A percentile compares a stretch with the other conserved stretches of the same genome.
Conservation (phyloP, 2,797 vertebrate species). For the Malurus leucopterus region DNA sequence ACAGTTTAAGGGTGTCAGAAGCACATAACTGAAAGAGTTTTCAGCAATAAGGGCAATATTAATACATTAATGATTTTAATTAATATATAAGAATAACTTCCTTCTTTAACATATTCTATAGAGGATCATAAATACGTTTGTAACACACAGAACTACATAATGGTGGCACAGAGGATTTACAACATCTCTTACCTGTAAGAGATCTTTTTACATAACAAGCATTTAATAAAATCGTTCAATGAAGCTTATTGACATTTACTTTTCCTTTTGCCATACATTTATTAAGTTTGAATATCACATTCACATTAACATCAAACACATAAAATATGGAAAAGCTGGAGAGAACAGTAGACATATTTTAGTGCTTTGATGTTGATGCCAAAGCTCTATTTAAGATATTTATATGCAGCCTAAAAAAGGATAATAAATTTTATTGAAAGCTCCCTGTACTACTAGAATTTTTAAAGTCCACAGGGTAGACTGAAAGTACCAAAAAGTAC, state of each 20-base stretch:
- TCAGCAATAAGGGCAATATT: background rate
- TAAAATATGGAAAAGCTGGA: slow-evolving; percentile 72
- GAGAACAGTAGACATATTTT: slow-evolving; percentile 72
- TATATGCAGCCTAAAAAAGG: slow-evolving; percentile 70
- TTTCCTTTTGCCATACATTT: slow-evolving; percentile 63
- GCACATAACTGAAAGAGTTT: background rate
- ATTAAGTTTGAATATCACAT: slow-evolving; percentile 66
- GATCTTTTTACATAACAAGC: slow-evolving; percentile 49
- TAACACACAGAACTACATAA: slow-evolving; percentile 23
- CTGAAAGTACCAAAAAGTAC: slow-evolving; percentile 60
- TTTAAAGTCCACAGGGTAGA: slow-evolving; percentile 57
- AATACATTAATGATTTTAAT: background rate
- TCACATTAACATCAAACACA: slow-evolving; percentile 70
- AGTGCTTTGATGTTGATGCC: slow-evolving; percentile 66
- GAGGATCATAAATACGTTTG: slow-evolving; percentile 14
- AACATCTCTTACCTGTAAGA: slow-evolving; percentile 50
- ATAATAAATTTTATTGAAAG: slow-evolving; percentile 73
- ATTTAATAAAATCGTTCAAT: slow-evolving; percentile 68
- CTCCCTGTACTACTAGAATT: slow-evolving; percentile 63
- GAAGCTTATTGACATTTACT: slow-evolving; percentile 69
- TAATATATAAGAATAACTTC: background rate
- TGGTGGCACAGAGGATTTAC: slow-evolving; percentile 56
- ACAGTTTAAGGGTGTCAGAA: background rate
- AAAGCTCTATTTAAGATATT: slow-evolving; percentile 75
- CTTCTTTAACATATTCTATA: background rate